Conservation (phyloP, 1,140 invertebrate species). For the Triops longicaudatus region DNA sequence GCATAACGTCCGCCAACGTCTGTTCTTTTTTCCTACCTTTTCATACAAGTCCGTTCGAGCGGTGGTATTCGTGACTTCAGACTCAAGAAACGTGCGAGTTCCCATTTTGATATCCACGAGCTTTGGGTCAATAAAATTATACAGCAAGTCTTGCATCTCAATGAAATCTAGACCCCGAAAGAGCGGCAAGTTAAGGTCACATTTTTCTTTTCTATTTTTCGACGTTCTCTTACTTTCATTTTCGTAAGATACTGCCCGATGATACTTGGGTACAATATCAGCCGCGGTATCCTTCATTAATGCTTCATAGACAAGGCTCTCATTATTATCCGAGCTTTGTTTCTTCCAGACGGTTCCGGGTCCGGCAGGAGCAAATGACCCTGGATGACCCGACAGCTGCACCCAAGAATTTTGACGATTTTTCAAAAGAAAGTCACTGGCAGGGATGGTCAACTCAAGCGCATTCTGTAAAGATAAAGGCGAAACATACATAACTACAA, state of each 20-base stretch:
- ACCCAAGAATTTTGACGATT: constrained; percentile 52
- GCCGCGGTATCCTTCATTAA: constrained; percentile 66
- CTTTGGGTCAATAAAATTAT: constrained; percentile 72
- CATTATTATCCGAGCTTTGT: constrained; percentile 46
- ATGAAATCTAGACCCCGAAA: constrained; percentile 56
- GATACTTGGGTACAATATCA: constrained; percentile 76
- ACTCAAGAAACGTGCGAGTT: constrained; percentile 83
- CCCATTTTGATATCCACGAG: constrained; percentile 93
- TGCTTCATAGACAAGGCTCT: constrained; percentile 64
- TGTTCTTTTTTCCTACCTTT: constrained; percentile 44
- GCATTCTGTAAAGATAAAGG: constrained; percentile 67
- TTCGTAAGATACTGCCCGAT: constrained; percentile 73
- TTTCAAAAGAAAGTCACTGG: constrained; percentile 74
- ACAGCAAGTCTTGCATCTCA: constrained; percentile 77
- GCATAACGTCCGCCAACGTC: background rate
- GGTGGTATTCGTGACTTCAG: constrained; percentile 76
- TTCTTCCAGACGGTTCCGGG: constrained; percentile 91
- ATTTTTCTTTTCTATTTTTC: background rate
- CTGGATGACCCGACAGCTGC: constrained; percentile 86
- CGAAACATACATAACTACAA: constrained; percentile 25
- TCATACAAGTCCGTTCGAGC: constrained; percentile 71
- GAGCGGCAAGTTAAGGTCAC: background rate
- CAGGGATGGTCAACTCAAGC: constrained; percentile 80
- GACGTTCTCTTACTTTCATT: constrained; percentile 52
- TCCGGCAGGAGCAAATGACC: constrained; percentile 83